A percentile compares a stretch with the other conserved stretches of the same genome.
Conservation (phyloP, 2,888 invertebrate species). For the Allophyes oxyacanthae region DNA sequence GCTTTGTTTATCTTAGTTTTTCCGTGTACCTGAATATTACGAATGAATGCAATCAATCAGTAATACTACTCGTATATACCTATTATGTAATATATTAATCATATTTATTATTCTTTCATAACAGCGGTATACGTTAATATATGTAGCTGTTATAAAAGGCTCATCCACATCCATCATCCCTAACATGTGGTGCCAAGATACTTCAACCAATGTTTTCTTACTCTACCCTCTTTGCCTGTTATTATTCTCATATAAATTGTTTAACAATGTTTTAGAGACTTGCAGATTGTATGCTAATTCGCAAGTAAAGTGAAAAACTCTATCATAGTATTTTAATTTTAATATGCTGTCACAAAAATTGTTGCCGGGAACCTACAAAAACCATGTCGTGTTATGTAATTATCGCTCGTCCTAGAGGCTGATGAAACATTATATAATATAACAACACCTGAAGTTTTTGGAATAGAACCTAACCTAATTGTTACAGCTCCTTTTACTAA, state of each 20-base stretch:
- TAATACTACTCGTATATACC: too few relatives aligned
- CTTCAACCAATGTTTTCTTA: constrained; percentile 17
- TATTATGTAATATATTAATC: constrained; percentile 1
- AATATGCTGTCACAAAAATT: too few relatives aligned
- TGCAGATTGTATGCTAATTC: not conserved
- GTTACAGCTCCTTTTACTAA: too few relatives aligned
- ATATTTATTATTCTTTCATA: constrained; percentile 17
- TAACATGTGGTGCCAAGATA: constrained; percentile 45
- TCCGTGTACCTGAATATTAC: too few relatives aligned
- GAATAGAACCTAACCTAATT: not conserved
- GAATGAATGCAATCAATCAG: constrained; percentile 2
- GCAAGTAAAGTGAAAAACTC: too few relatives aligned
- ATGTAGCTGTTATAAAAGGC: constrained; percentile 29
- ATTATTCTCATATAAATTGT: constrained; percentile 25
- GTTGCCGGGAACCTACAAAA: too few relatives aligned
- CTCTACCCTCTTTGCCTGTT: constrained; percentile 7
- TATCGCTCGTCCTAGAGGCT: not conserved
- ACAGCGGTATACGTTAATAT: constrained; percentile 19
- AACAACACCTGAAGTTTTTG: not conserved
- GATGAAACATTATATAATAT: not conserved
- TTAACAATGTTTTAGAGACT: constrained; percentile 1
- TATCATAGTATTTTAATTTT: too few relatives aligned
- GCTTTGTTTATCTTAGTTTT: too few relatives aligned
- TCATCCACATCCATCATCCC: constrained; percentile 50
- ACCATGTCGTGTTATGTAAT: too few relatives aligned